Evolutionary conservation across 2,113 vertebrate species (phyloP).

Genomic region (Alligator sinensis): DNA sequence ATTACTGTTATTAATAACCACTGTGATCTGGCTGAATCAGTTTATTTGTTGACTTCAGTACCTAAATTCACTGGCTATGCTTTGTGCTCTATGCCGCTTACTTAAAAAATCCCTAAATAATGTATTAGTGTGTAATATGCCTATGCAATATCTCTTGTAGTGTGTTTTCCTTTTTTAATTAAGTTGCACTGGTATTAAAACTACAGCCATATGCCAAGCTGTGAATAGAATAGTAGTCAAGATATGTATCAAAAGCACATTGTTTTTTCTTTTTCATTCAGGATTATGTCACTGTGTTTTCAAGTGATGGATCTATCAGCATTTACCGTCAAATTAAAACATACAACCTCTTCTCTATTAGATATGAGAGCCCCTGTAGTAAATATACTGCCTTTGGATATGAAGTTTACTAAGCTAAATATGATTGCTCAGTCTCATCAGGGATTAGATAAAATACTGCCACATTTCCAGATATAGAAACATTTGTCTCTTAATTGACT

Average conservation of each 20-base stretch:
- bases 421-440: slow-evolving; percentile 30
- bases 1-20: slow-evolving; percentile 64
- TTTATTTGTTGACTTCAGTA: slow-evolving; percentile 65
- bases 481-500: slow-evolving; percentile 64
- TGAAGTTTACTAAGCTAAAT: slow-evolving; percentile 60
- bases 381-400: slow-evolving; percentile 57
- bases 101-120: neutral
- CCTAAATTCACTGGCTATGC: slow-evolving; percentile 54
- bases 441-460: slow-evolving; percentile 54
- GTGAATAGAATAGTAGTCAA: neutral
- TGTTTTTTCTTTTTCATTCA: slow-evolving; percentile 14
- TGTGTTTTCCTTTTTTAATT: slow-evolving; percentile 14
- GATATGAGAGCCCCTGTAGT: slow-evolving; percentile 19
- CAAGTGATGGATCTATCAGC: slow-evolving; percentile 24
- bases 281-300: slow-evolving; percentile 16
- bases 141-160: neutral
- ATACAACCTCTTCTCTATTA: slow-evolving; percentile 28
- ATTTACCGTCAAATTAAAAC: slow-evolving; percentile 69
- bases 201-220: neutral
- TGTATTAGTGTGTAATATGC: slow-evolving; percentile 12
- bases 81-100: neutral
- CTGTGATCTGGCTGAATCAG: slow-evolving; percentile 20
- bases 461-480: slow-evolving; percentile 57
- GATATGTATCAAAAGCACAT: neutral
- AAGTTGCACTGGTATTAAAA: slow-evolving; percentile 15